Evolutionary conservation across 2,888 invertebrate species (phyloP).

Genomic region (Tryphoninae sp.): DNA sequence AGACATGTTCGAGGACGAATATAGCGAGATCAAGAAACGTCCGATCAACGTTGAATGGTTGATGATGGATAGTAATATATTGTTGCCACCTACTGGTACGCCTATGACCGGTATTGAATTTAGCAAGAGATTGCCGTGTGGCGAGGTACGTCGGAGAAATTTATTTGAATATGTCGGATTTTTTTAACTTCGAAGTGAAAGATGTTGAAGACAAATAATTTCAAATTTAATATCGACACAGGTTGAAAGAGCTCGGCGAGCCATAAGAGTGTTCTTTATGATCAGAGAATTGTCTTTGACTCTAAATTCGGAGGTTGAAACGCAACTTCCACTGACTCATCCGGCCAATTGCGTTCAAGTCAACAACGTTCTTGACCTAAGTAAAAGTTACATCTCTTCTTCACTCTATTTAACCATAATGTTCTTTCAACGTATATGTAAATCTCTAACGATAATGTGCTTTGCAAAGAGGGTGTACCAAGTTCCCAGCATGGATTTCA

Average conservation of each 20-base stretch:
- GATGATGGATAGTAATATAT: conserved; percentile 97
- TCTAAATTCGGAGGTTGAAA: conserved; percentile 91
- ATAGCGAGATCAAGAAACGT: conserved; percentile 94
- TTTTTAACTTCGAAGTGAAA: neutral
- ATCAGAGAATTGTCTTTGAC: conserved; percentile 91
- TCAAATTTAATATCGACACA: conserved; percentile 75
- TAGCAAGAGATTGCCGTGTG: conserved; percentile 96
- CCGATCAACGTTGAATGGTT: conserved; percentile 96
- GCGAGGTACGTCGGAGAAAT: conserved; percentile 87
- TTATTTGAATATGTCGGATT: neutral
- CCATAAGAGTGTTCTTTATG: conserved; percentile 96
- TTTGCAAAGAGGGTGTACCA: too few relatives aligned
- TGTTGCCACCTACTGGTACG: conserved; percentile 97
- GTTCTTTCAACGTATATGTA: too few relatives aligned
- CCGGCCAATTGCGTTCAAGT: conserved; percentile 94
- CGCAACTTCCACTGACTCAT: conserved; percentile 94
- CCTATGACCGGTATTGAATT: conserved; percentile 98
- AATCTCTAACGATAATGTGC: too few relatives aligned
- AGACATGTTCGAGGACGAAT: conserved; percentile 99
- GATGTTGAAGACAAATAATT: conserved; percentile 40
- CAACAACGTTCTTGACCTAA: conserved; percentile 97
- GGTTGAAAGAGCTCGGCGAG: conserved; percentile 93
- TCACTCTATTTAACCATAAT: neutral
- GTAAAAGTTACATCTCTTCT: conserved; percentile 83
- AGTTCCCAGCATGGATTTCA: too few relatives aligned